A percentile compares a stretch with the other conserved stretches of the same genome.
These are phyloP conservation scores for Nomada goodeniana DNA, from an alignment of 2,888 invertebrate genomes.

Conservation along the genomic window DNA sequence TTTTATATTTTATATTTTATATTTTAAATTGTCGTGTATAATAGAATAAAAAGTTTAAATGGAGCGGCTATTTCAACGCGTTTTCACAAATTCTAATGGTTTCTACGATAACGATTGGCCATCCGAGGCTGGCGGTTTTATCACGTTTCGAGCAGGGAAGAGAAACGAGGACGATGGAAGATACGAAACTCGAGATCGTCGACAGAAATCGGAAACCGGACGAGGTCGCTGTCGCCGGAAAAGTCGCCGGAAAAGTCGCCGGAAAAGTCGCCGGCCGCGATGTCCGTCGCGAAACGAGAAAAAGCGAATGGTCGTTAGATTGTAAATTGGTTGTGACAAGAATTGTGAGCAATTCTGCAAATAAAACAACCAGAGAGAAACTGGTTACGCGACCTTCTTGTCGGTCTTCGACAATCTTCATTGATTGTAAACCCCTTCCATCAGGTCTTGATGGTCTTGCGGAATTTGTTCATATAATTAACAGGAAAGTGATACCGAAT, in stretches of 20 bases:
- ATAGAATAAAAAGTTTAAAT: background rate
- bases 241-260: constrained; percentile 33
- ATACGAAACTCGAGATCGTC: constrained; percentile 60
- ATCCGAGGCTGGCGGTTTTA: constrained; percentile 52
- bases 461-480: too few relatives aligned
- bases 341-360: background rate
- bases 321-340: background rate
- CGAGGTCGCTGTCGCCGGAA: constrained; percentile 53
- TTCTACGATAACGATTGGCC: background rate
- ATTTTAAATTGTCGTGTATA: background rate
- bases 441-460: too few relatives aligned
- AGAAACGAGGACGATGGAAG: constrained; percentile 62
- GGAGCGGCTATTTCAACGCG: background rate
- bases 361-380: background rate
- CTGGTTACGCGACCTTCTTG: background rate
- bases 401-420: background rate
- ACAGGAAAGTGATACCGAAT: too few relatives aligned
- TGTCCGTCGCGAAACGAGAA: constrained; percentile 6
- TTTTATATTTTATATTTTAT: too few relatives aligned
- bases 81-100: constrained; percentile 7
- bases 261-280: constrained; percentile 47
- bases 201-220: constrained; percentile 63
- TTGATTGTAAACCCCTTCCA: background rate
- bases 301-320: background rate
- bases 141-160: constrained; percentile 44